phyloP scores from a whole-genome alignment of 2,113 vertebrate genomes.

The Scytalopus superciliaris region DNA sequence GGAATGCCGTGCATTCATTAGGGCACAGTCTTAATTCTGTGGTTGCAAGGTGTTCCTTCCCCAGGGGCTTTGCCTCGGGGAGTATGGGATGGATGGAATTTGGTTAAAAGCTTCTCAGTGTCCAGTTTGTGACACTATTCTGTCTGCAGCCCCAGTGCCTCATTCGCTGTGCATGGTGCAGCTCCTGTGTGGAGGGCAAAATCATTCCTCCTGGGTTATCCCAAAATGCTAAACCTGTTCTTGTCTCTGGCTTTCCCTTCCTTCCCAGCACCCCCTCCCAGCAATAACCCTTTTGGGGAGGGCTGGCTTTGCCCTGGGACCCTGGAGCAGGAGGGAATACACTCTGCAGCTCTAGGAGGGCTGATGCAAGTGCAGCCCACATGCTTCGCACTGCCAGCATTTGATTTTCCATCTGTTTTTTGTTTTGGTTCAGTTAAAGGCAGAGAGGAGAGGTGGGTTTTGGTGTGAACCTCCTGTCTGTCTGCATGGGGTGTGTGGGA shows the following conservation, averaged over 20 bases:
- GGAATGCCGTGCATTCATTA: not conserved
- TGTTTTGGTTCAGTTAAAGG: slow-evolving; percentile 50
- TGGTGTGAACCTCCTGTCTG: slow-evolving; percentile 45
- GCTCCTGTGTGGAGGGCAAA: not conserved
- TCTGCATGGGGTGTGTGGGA: not conserved
- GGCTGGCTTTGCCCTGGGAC: not conserved
- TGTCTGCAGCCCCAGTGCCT: not conserved
- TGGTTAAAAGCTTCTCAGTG: not conserved
- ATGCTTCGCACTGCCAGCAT: slow-evolving; percentile 19
- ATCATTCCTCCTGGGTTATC: not conserved
- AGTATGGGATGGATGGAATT: not conserved
- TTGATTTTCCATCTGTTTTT: slow-evolving; percentile 58
- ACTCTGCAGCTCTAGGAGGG: not conserved
- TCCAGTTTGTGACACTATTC: not conserved
- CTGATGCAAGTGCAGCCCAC: slow-evolving; percentile 42
- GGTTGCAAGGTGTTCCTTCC: not conserved
- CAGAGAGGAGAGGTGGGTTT: slow-evolving; percentile 38
- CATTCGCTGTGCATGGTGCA: rapidly evolving
- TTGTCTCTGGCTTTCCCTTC: not conserved
- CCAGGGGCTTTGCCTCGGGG: not conserved
- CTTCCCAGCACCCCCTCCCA: not conserved
- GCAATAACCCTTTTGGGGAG: not conserved
- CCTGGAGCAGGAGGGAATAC: not conserved
- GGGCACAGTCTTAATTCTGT: not conserved
- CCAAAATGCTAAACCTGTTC: not conserved